phyloP scores from a whole-genome alignment of 1,140 invertebrate species.

The Eriosoma lanigerum region DNA sequence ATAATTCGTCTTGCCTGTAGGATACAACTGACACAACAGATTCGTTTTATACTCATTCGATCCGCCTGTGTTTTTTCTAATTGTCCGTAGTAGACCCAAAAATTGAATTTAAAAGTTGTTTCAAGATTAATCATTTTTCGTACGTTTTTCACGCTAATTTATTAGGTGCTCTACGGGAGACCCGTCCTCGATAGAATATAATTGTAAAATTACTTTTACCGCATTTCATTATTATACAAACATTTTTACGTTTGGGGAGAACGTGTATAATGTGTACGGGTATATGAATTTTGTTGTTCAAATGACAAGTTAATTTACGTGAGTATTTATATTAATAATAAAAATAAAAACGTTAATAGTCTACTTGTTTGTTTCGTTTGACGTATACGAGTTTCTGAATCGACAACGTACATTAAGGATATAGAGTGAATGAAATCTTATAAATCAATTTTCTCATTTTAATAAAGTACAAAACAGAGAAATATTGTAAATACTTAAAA shows the following conservation, averaged over 20 bases:
- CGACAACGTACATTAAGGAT: no score
- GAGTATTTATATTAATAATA: background rate
- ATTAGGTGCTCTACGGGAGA: conserved; percentile 27
- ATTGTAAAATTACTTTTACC: conserved; percentile 43
- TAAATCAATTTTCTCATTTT: no score
- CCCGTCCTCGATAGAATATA: conserved; percentile 22
- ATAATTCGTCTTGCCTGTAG: background rate
- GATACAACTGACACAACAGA: background rate
- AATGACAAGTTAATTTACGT: background rate
- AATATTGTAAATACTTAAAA: no score
- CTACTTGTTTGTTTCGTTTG: no score
- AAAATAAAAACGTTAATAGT: background rate
- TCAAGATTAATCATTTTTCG: conserved; percentile 36
- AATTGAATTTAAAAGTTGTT: conserved; percentile 32
- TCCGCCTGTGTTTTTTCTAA: background rate
- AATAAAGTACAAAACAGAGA: no score
- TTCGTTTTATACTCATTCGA: conserved; percentile 7
- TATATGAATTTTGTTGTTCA: background rate
- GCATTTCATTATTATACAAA: conserved; percentile 4
- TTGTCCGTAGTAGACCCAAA: conserved; percentile 3
- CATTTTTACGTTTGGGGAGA: no score
- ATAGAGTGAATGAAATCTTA: no score
- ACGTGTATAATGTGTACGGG: no score
- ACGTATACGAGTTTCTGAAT: no score
- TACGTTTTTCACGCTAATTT: conserved; percentile 45